A percentile compares a stretch with the other conserved stretches of the same genome.
Evolutionary conservation across 2,797 vertebrate genomes (phyloP).

Genomic region (Ammospiza maritima): DNA sequence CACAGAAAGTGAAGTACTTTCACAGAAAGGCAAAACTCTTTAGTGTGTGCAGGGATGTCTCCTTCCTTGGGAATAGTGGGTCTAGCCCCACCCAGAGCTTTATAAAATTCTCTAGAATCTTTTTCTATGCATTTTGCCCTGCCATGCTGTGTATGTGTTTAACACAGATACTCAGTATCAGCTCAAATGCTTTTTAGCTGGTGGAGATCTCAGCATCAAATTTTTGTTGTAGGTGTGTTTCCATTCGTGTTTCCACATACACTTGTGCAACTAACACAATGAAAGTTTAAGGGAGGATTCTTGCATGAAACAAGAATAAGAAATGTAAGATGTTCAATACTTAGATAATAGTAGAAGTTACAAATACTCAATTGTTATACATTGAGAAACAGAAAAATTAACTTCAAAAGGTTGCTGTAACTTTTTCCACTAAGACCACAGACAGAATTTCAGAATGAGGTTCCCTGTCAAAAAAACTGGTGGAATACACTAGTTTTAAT

Average conservation of each 20-base stretch:
- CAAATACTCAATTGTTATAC: neutral
- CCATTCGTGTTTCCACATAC: neutral
- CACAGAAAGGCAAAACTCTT: neutral
- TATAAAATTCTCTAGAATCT: neutral
- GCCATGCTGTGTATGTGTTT: neutral
- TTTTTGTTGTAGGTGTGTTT: neutral
- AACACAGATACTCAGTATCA: neutral
- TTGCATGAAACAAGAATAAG: neutral
- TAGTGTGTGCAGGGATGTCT: neutral
- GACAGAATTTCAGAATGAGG: neutral
- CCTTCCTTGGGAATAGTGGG: neutral
- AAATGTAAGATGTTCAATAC: neutral
- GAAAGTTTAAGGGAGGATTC: neutral
- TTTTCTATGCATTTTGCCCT: neutral
- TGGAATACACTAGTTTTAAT: neutral
- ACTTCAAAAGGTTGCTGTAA: neutral
- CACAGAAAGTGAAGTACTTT: neutral
- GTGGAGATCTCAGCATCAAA: neutral
- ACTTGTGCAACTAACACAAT: neutral
- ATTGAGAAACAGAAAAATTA: neutral
- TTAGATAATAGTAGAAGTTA: neutral
- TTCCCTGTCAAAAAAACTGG: neutral
- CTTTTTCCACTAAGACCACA: fast-evolving
- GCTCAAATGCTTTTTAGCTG: neutral
- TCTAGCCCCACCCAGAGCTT: neutral